Evolutionary conservation across 1,140 invertebrate genomes (phyloP).

Genomic region (Drosophila ambigua): DNA sequence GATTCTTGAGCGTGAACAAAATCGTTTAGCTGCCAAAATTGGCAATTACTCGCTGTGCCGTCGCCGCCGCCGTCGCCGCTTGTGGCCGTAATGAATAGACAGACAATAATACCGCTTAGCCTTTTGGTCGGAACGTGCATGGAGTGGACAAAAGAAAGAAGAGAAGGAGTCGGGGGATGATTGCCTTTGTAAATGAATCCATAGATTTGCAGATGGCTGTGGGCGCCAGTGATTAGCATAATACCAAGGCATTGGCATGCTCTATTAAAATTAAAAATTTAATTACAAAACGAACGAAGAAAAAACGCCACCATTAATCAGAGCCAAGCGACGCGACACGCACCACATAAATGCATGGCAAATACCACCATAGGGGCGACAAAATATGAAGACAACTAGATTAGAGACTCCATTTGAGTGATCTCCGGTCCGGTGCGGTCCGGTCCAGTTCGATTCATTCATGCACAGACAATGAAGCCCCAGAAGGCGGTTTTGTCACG

Average conservation of each 20-base stretch:
- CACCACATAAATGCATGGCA: conserved; percentile 20
- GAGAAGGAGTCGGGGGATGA: conserved; percentile 5
- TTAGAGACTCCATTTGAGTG: background rate
- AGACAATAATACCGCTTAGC: conserved; percentile 31
- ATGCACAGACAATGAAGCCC: conserved; percentile 50
- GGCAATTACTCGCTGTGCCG: conserved; percentile 61
- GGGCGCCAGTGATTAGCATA: conserved; percentile 54
- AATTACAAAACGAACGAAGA: conserved; percentile 46
- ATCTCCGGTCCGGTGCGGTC: conserved; percentile 3
- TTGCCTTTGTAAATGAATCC: conserved; percentile 40
- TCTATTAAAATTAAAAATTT: conserved; percentile 55
- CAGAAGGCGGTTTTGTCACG: conserved; percentile 68
- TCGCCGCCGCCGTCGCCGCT: conserved; percentile 31
- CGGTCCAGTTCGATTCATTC: conserved; percentile 45
- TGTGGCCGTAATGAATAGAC: conserved; percentile 45
- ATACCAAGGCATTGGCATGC: conserved; percentile 45
- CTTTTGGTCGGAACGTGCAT: conserved; percentile 6
- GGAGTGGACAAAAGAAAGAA: background rate
- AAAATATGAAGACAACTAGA: conserved; percentile 36
- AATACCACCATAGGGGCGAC: conserved; percentile 8
- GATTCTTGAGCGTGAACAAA: conserved; percentile 69
- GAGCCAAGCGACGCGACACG: conserved; percentile 19
- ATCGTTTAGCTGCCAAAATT: conserved; percentile 68
- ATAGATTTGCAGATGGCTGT: conserved; percentile 33
- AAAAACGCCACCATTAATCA: conserved; percentile 53